phyloP scores from a whole-genome alignment of 2,797 vertebrate genomes.

The Muraenolepis orangiensis region DNA sequence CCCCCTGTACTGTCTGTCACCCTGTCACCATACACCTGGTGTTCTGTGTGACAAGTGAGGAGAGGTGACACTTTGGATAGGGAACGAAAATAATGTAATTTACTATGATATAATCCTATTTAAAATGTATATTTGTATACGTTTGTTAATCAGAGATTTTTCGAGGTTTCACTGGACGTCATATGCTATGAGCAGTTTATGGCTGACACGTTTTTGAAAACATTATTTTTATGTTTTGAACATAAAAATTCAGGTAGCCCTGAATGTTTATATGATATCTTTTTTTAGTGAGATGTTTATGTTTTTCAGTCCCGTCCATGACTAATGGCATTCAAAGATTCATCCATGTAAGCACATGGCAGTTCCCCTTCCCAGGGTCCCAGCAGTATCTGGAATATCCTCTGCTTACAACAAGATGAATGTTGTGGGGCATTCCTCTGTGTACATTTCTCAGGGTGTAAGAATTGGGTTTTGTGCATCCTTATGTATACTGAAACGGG shows the following conservation, averaged over 20 bases:
- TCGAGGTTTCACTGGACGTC: too few species aligned
- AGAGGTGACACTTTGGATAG: neutral
- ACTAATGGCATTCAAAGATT: neutral
- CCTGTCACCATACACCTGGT: neutral
- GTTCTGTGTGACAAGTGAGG: neutral
- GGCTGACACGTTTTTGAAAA: too few species aligned
- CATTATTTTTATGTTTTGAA: too few species aligned
- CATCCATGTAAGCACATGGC: neutral
- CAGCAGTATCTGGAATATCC: neutral
- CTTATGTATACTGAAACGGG: too few species aligned
- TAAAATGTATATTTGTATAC: too few species aligned
- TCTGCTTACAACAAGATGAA: neutral
- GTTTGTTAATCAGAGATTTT: too few species aligned
- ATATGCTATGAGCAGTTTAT: neutral
- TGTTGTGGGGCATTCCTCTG: neutral
- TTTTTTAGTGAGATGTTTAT: neutral
- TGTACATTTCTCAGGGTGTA: neutral
- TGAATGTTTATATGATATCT: too few species aligned
- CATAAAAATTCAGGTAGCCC: too few species aligned
- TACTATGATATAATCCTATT: too few species aligned
- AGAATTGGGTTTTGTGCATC: neutral
- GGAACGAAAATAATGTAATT: neutral
- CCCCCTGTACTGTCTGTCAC: neutral
- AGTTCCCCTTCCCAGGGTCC: neutral
- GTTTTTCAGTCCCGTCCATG: neutral